phyloP scores from a whole-genome alignment of 2,888 invertebrate genomes.

The Noctua comes region DNA sequence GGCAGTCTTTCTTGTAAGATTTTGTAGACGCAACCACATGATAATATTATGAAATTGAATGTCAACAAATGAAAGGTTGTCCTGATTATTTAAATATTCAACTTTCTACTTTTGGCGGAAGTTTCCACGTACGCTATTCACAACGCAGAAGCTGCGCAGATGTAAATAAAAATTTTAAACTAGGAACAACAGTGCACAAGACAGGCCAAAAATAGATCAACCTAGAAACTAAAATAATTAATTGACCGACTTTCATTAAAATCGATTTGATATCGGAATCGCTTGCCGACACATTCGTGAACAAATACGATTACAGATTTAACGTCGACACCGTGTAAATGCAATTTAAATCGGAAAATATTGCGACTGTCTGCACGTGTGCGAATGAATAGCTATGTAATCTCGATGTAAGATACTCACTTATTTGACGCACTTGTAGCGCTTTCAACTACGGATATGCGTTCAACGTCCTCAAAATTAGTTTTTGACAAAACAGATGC shows the following conservation, averaged over 20 bases:
- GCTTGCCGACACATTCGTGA: conserved; percentile 64
- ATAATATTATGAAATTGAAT: conserved; percentile 76
- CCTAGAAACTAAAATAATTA: conserved; percentile 82
- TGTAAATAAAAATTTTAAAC: conserved; percentile 68
- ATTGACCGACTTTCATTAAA: conserved; percentile 70
- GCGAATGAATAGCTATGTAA: conserved; percentile 74
- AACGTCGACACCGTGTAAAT: conserved; percentile 70
- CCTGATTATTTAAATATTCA: conserved; percentile 70
- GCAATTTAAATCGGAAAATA: conserved; percentile 76
- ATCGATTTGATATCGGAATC: conserved; percentile 65
- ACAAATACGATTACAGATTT: conserved; percentile 72
- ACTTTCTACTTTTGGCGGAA: conserved; percentile 72
- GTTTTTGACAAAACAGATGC: conserved; percentile 75
- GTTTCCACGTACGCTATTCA: conserved; percentile 66
- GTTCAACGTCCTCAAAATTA: conserved; percentile 68
- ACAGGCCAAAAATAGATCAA: conserved; percentile 83
- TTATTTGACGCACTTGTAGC: conserved; percentile 75
- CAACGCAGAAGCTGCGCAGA: conserved; percentile 48
- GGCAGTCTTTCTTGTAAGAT: conserved; percentile 28
- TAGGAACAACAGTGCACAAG: conserved; percentile 73
- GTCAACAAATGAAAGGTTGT: conserved; percentile 81
- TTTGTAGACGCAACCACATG: conserved; percentile 62
- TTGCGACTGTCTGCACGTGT: conserved; percentile 82
- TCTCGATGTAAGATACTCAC: conserved; percentile 78
- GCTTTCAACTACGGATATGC: conserved; percentile 70